Conservation (phyloP, 2,888 invertebrate species). For the Lasioglossum pauxillum region DNA sequence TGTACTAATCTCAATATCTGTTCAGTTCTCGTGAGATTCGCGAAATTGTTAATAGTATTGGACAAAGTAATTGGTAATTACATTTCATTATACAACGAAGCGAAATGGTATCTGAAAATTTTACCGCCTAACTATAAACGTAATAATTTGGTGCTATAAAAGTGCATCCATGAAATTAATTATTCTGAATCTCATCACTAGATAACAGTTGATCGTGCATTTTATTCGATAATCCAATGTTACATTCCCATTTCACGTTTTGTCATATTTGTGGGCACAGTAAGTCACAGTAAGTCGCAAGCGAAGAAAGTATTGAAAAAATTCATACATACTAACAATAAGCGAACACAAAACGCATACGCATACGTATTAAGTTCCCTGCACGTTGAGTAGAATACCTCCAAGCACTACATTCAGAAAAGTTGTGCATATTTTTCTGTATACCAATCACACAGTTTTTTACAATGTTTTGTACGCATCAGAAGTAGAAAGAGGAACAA, state of each 20-base stretch:
- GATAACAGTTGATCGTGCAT: constrained; percentile 11
- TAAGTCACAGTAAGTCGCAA: constrained; percentile 1
- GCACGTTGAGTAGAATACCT: constrained; percentile 21
- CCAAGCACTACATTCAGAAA: constrained; percentile 27
- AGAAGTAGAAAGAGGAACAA: constrained; percentile 50
- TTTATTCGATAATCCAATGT: constrained; percentile 35
- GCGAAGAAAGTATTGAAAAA: constrained; percentile 48
- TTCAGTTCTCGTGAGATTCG: neutral
- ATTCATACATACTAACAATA: constrained; percentile 20
- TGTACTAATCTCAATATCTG: neutral
- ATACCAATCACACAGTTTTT: constrained; percentile 47
- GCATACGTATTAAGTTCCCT: constrained; percentile 32
- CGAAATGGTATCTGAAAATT: neutral
- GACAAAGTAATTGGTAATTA: constrained; percentile 2
- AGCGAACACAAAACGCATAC: constrained; percentile 16
- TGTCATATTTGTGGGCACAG: constrained; percentile 20
- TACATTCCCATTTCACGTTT: constrained; percentile 39
- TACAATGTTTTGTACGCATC: constrained; percentile 57
- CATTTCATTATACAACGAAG: neutral
- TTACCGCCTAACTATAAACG: neutral
- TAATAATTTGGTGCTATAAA: neutral
- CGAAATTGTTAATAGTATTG: neutral
- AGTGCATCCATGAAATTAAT: neutral
- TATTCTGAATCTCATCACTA: constrained; percentile 10
- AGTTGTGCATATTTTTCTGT: constrained; percentile 53